Base-by-base conservation (phyloP, 2,113 vertebrate species). In the Channa argus region DNA sequence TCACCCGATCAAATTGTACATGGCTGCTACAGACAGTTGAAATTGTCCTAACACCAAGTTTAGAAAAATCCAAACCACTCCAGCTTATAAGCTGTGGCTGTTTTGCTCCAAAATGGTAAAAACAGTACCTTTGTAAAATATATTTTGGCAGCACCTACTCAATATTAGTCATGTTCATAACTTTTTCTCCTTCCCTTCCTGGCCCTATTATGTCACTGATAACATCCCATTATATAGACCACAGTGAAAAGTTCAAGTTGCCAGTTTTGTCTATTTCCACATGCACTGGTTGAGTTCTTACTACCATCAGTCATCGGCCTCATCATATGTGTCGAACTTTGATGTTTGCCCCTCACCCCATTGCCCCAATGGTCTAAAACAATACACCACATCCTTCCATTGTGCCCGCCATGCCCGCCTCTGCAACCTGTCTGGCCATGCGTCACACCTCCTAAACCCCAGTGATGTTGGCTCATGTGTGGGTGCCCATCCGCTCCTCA, bases 311-410 rank as follows among this genome's bases (percentile, higher is more conserved):
- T 93, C 89, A 88, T 83, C 88, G 68, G 63, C 66, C 76, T 76
- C 71, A 68, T 88, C 89, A 83, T 85, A 86, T 86, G 88, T 78
- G 86, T 89, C 86, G 77, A 62, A 67, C 59, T 66, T 2, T 64
- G 67, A 74, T 11, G 39, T 71, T 85, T 8, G 46, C 83, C 69
- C 80, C 70, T 13, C 62, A 44, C 85, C 62, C 66, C 56, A 0
- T 62, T 60, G 65, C 79, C 60, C 64, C 54, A 50, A 24, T 15
- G 38, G 66, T 71, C 75, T 82, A 86, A 79, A 91, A 91, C 83
- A 94, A 93, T 91, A 90, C 78, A 3, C 79, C 43, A 82, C 89
- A 93, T 94, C 93, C 91, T 92, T 66, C 88, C 46, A 92, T 93
- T 93, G 93, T 94, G 78, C 85, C 85, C 63, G 3, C 62, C 4